Conservation (phyloP, 2,113 vertebrate species). For the Micronycteris hirsuta region DNA sequence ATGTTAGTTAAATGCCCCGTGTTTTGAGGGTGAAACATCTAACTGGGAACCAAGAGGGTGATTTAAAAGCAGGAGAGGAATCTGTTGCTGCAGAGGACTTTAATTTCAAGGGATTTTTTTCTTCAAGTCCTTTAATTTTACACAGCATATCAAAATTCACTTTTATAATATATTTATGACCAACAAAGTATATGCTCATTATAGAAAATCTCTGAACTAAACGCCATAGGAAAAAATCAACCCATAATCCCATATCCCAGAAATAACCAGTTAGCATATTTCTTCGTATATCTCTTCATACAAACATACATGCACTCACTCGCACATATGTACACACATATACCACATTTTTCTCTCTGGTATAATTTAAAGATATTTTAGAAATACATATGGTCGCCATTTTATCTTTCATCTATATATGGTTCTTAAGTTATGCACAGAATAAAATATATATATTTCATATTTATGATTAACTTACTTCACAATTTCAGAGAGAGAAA, state of each 20-base stretch:
- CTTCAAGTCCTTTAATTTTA: not conserved
- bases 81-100: not conserved
- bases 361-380: not conserved
- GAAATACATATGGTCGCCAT: not conserved
- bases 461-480: constrained; percentile 23
- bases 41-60: not conserved
- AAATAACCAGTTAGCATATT: not conserved
- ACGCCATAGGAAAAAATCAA: not conserved
- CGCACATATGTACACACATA: not conserved
- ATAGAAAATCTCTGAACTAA: not conserved
- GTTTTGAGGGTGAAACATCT: constrained; percentile 26
- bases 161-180: not conserved
- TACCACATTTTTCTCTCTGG: not conserved
- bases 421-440: not conserved
- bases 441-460: not conserved
- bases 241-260: not conserved
- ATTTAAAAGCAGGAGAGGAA: not conserved
- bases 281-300: not conserved
- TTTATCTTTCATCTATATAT: not conserved
- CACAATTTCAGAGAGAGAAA: not conserved
- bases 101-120: not conserved
- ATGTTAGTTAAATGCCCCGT: constrained; percentile 48
- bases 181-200: not conserved
- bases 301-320: not conserved
- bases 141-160: not conserved